phyloP scores from a whole-genome alignment of 2,888 invertebrate species.

The Yponomeuta cagnagella region DNA sequence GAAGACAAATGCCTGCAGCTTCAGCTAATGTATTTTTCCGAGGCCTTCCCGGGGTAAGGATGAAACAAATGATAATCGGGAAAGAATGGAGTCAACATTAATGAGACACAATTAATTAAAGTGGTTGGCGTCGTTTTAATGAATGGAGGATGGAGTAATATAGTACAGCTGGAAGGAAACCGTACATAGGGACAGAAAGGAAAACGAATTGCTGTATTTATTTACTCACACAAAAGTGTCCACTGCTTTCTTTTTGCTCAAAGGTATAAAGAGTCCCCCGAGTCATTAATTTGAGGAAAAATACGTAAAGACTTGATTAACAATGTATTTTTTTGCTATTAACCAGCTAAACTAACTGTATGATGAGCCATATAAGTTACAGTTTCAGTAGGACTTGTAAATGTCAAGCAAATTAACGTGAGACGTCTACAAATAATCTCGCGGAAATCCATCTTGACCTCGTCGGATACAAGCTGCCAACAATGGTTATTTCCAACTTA shows the following conservation, averaged over 20 bases:
- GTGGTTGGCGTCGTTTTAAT: slow-evolving; percentile 23
- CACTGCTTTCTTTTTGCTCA: neutral
- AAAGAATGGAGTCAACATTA: slow-evolving; percentile 72
- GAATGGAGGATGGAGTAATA: neutral
- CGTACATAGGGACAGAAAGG: neutral
- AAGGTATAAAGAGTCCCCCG: neutral
- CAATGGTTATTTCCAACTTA: too few relatives aligned
- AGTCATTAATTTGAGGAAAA: neutral
- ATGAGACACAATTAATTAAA: slow-evolving; percentile 64
- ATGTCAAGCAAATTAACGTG: too few relatives aligned
- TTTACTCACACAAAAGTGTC: neutral
- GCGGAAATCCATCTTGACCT: too few relatives aligned
- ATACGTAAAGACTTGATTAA: too few relatives aligned
- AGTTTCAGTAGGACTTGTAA: too few relatives aligned
- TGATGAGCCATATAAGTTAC: too few relatives aligned
- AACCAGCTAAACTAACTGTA: too few relatives aligned
- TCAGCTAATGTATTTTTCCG: slow-evolving; percentile 69
- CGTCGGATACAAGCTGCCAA: too few relatives aligned
- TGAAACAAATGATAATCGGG: slow-evolving; percentile 74
- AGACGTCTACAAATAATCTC: too few relatives aligned
- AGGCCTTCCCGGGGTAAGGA: slow-evolving; percentile 43
- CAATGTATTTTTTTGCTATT: too few relatives aligned
- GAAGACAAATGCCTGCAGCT: slow-evolving; percentile 67
- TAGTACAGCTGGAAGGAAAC: neutral
- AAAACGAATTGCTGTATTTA: neutral